A percentile compares a stretch with the other conserved stretches of the same genome.
Conservation (phyloP, 2,888 invertebrate genomes). For the Cephus pulcher region DNA sequence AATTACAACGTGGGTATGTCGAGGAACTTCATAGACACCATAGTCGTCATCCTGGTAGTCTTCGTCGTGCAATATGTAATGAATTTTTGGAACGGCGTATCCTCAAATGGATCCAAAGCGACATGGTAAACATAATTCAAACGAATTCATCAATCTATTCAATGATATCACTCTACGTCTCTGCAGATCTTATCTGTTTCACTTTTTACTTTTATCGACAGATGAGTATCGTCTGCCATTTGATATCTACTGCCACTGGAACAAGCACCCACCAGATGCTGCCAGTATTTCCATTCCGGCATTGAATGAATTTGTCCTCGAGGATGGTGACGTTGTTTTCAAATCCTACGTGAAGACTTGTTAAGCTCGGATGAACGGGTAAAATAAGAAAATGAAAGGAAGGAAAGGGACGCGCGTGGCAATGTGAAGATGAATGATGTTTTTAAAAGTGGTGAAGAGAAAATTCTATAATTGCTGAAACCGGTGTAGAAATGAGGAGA, state of each 20-base stretch:
- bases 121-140: neutral
- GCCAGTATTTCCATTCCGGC: neutral
- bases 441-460: neutral
- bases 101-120: neutral
- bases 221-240: neutral
- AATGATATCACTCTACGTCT: neutral
- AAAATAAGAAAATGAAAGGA: neutral
- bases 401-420: neutral
- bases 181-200: neutral
- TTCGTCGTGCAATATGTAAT: slow-evolving; percentile 57
- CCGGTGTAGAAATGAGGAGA: neutral
- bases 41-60: slow-evolving; percentile 56
- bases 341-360: neutral
- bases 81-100: slow-evolving; percentile 47
- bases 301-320: neutral
- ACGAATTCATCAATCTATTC: neutral
- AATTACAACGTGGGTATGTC: slow-evolving; percentile 48
- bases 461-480: neutral
- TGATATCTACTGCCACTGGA: neutral
- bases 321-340: neutral
- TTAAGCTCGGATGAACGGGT: neutral
- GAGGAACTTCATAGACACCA: slow-evolving; percentile 55
- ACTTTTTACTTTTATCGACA: neutral
- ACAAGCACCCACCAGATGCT: neutral
- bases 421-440: neutral